These are phyloP conservation scores for Poecilus cupreus DNA, from an alignment of 2,888 invertebrate species.

Conservation along the genomic window DNA sequence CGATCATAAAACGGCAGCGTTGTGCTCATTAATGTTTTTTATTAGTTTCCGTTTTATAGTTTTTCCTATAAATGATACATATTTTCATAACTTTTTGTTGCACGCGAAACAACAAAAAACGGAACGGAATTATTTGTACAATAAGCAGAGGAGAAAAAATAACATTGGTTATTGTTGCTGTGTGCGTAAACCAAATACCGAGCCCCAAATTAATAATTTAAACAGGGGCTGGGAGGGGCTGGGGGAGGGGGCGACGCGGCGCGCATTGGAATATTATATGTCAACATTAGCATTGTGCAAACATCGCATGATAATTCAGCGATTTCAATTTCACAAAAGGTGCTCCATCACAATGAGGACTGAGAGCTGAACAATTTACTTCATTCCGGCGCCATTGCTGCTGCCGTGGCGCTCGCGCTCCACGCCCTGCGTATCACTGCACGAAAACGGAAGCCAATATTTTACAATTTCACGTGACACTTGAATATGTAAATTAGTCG, in stretches of 20 bases:
- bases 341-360: conserved; percentile 41
- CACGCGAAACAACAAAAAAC: background rate
- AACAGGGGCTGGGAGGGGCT: background rate
- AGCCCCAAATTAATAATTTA: background rate
- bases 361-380: conserved; percentile 15
- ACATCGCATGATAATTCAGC: conserved; percentile 39
- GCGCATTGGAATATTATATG: conserved; percentile 13
- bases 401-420: background rate
- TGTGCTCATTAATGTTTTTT: background rate
- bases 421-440: background rate
- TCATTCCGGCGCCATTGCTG: background rate
- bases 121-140: background rate
- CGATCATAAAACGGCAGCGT: background rate
- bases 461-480: conserved; percentile 12
- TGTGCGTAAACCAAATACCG: background rate
- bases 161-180: background rate
- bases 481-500: conserved; percentile 1
- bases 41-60: conserved; percentile 6
- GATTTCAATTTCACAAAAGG: conserved; percentile 44
- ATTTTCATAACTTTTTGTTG: background rate
- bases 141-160: background rate
- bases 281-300: conserved; percentile 48
- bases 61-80: background rate
- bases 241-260: background rate
- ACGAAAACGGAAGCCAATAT: conserved; percentile 13